Percentiles rank a stretch among this genome's conserved stretches.
These are phyloP conservation scores for Paradisaea rubra DNA, from an alignment of 2,113 vertebrate genomes.

Conservation along the genomic window DNA sequence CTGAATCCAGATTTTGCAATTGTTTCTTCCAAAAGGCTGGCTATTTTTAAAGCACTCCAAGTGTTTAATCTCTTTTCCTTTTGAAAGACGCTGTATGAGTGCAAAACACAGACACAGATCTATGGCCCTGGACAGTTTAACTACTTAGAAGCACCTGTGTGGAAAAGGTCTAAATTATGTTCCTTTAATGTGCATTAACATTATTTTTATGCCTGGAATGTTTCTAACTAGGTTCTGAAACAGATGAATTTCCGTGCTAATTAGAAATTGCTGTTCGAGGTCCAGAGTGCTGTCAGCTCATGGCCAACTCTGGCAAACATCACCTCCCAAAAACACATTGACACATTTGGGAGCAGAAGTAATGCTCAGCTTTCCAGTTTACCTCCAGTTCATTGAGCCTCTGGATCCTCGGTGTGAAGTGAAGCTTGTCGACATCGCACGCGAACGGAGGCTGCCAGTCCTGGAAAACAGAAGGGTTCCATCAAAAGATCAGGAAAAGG, in stretches of 20 bases:
- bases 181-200: background rate
- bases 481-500: slow-evolving; percentile 17
- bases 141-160: background rate
- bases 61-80: background rate
- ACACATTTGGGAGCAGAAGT: background rate
- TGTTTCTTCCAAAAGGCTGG: background rate
- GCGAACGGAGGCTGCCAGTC: slow-evolving; percentile 98
- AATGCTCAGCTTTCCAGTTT: background rate
- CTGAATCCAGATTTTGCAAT: background rate
- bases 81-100: background rate
- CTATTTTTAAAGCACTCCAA: slow-evolving; percentile 29
- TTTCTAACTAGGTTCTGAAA: background rate
- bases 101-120: background rate
- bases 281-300: background rate
- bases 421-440: slow-evolving; percentile 94
- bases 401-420: slow-evolving; percentile 97
- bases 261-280: background rate
- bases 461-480: slow-evolving; percentile 59
- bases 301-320: background rate
- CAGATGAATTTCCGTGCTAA: background rate
- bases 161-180: background rate
- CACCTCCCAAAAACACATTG: background rate
- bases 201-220: background rate
- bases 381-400: slow-evolving; percentile 98
- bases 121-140: background rate